Base-by-base conservation (phyloP, 2,797 vertebrate species). In the Sebastes alutus region DNA sequence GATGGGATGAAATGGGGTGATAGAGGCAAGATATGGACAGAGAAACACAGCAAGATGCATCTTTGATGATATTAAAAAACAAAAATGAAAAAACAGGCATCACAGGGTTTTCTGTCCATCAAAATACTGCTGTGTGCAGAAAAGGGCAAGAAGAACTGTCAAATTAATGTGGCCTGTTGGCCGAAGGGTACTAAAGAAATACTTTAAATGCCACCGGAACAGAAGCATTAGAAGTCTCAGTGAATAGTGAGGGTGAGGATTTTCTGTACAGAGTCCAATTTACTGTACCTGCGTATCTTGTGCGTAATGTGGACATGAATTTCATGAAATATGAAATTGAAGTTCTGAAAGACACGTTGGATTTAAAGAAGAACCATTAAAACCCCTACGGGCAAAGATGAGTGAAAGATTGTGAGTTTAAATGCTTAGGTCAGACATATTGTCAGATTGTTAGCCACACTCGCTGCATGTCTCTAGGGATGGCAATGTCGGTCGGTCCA, bases 41-140 rank as follows among this genome's bases (percentile, higher is more conserved):
- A 77, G 68, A 61, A 63, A 38, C 80, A 65, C 58, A 72, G 35
- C 63, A 59, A 70, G 65, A 82, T 46, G 2, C 35, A 75, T 70
- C 70, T 84, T 72, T 81, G 54, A 77, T 83, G 23, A 56, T 69
- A 61, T 81, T 75, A 73, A 76, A 85, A 85, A 75, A 5, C 12
- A 67, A 74, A 63, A 30, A 58, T 52, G 49, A 10, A 29, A 61
- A 79, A 56, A 62, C 3, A 74, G 65, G 75, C 29, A 33, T 80
- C 27, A 60, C 0, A 10, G 42, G 56, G 25, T 75, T 73, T 65
- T 69, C 70, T 66, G 75, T 75, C 72, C 2, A 27, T 90, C 72
- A 82, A 71, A 72, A 68, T 23, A 22, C 35, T 65, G 61, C 68
- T 1, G 23, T 49, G 20, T 69, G 66, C 52, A 67, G 22, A 69